Percentiles rank a stretch among this genome's conserved stretches.
phyloP scores from a whole-genome alignment of 2,888 invertebrate species.

The Mantis religiosa region DNA sequence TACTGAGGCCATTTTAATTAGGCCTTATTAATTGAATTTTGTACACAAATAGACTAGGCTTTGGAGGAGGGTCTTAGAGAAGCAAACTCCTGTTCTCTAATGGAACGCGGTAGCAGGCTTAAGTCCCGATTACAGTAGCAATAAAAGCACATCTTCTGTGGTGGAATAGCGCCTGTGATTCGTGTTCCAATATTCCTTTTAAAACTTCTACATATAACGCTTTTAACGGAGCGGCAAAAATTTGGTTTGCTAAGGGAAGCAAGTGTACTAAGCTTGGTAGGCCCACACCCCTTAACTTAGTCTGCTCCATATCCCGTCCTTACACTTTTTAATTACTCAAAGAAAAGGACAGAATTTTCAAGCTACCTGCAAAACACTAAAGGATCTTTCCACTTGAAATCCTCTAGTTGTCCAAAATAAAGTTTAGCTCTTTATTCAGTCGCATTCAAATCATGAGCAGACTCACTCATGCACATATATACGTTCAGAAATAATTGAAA shows the following conservation, averaged over 20 bases:
- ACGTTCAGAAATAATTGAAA: too few relatives aligned
- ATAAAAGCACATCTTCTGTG: too few relatives aligned
- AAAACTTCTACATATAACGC: not conserved
- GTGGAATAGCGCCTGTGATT: not conserved
- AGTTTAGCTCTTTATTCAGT: too few relatives aligned
- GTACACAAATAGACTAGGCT: not conserved
- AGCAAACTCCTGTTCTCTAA: not conserved
- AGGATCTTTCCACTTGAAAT: too few relatives aligned
- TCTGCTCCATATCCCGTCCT: not conserved
- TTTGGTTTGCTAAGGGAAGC: not conserved
- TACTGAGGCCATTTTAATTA: not conserved
- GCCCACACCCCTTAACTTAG: not conserved
- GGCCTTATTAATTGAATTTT: not conserved
- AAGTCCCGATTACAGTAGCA: too few relatives aligned
- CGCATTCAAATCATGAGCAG: too few relatives aligned
- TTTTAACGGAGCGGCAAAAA: not conserved
- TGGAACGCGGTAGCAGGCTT: not conserved
- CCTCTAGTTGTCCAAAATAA: too few relatives aligned
- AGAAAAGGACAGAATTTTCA: too few relatives aligned
- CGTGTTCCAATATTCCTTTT: not conserved
- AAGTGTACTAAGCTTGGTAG: not conserved
- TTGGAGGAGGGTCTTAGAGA: not conserved
- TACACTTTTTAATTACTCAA: too few relatives aligned
- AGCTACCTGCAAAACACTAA: too few relatives aligned
- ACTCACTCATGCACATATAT: too few relatives aligned